A percentile compares a stretch with the other conserved stretches of the same genome.
Evolutionary conservation across 2,113 vertebrate species (phyloP).

Genomic region (Machaerirhynchus nigripectus): DNA sequence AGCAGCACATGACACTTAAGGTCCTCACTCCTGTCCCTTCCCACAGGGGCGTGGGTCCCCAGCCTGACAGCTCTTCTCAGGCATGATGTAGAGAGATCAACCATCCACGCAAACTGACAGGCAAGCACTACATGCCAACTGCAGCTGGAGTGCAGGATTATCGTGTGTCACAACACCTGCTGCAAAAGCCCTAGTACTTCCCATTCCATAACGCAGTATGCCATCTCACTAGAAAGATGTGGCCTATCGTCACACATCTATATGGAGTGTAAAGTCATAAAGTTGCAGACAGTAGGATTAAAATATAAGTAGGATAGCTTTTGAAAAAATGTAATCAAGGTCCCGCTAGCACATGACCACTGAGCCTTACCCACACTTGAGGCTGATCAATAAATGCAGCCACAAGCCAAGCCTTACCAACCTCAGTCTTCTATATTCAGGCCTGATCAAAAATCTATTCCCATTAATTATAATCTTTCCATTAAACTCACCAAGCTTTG

Average conservation of each 20-base stretch:
- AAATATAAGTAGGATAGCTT: neutral
- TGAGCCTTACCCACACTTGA: neutral
- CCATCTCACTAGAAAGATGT: neutral
- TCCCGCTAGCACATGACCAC: neutral
- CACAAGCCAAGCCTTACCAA: neutral
- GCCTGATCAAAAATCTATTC: neutral
- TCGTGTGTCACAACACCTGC: neutral
- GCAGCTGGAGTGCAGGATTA: neutral
- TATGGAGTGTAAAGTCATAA: neutral
- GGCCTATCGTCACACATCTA: neutral
- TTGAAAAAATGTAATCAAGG: neutral
- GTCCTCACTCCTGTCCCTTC: neutral
- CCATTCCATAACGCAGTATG: neutral
- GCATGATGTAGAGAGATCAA: neutral
- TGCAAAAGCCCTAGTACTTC: neutral
- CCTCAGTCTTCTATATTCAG: neutral
- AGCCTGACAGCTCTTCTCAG: neutral
- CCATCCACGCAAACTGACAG: fast-evolving
- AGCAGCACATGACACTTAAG: neutral
- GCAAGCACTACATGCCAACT: neutral
- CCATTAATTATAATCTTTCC: neutral
- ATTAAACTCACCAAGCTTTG: neutral
- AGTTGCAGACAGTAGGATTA: neutral
- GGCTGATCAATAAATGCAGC: neutral
- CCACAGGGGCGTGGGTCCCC: neutral